Evolutionary conservation across 2,113 vertebrate species (phyloP).

Genomic region (Cyanistes caeruleus): DNA sequence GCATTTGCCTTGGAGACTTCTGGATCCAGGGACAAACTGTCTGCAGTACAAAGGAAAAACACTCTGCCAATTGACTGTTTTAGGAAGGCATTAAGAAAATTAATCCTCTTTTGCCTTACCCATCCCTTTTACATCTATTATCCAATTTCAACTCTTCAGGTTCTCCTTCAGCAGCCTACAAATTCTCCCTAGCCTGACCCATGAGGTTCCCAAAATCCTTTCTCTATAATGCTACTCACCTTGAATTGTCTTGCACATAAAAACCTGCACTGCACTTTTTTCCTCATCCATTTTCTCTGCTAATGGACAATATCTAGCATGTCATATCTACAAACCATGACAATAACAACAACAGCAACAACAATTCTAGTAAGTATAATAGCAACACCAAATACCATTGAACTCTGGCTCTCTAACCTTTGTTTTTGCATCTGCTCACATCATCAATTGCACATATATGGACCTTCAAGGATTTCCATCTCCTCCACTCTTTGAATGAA

Average conservation of each 20-base stretch:
- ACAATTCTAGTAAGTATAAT: not conserved
- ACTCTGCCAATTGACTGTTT: not conserved
- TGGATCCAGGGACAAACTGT: constrained; percentile 74
- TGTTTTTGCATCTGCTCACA: not conserved
- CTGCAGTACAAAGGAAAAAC: constrained; percentile 68
- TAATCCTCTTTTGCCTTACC: not conserved
- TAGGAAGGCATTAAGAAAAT: not conserved
- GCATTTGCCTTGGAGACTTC: constrained; percentile 83
- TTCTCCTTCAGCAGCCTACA: not conserved
- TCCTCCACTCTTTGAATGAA: not conserved
- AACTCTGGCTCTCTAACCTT: not conserved
- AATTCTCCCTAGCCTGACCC: not conserved
- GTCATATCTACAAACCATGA: not conserved
- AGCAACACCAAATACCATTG: not conserved
- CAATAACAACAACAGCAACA: not conserved
- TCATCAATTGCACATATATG: not conserved
- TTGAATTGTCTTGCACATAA: not conserved
- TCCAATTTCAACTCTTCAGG: not conserved
- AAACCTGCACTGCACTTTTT: not conserved
- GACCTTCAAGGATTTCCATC: not conserved
- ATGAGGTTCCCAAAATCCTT: not conserved
- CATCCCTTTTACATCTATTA: not conserved
- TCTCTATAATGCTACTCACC: not conserved
- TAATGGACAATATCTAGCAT: not conserved
- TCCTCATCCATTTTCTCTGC: not conserved